Evolutionary conservation across 2,888 invertebrate species (phyloP).

Genomic region (Lasioglossum zephyrum): DNA sequence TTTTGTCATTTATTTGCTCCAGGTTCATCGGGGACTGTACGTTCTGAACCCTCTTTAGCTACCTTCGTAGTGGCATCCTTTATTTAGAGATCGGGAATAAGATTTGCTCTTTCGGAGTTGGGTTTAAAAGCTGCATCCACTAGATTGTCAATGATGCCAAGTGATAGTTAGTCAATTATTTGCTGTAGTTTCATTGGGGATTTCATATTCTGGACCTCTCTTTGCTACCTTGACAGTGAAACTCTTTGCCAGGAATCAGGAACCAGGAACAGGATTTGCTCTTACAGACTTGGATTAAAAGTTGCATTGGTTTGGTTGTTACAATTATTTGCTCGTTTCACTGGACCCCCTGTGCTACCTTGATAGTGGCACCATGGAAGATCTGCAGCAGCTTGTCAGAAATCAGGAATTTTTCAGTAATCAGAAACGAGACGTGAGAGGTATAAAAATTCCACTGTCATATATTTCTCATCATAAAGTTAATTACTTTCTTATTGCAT

Average conservation of each 20-base stretch:
- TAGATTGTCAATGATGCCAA: too few species aligned
- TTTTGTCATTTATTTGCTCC: background rate
- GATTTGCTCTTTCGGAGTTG: too few species aligned
- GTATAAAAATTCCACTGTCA: background rate
- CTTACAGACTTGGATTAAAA: too few species aligned
- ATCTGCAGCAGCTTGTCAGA: too few species aligned
- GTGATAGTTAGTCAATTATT: background rate
- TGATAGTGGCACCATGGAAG: background rate
- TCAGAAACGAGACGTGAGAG: background rate
- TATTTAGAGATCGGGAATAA: too few species aligned
- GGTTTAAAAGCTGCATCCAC: too few species aligned
- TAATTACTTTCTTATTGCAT: constrained; percentile 1
- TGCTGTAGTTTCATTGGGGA: constrained; percentile 28
- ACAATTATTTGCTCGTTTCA: constrained; percentile 15
- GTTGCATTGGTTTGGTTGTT: too few species aligned
- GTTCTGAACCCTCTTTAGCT: background rate
- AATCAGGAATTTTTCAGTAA: background rate
- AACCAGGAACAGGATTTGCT: too few species aligned
- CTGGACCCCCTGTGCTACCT: background rate
- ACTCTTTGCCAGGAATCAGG: background rate
- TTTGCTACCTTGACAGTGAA: background rate
- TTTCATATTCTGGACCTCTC: background rate
- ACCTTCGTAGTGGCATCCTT: background rate
- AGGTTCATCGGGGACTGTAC: constrained; percentile 33
- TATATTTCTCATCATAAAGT: background rate